Evolutionary conservation across 1,140 invertebrate genomes (phyloP).

Genomic region (Zaprionus lachaisei): DNA sequence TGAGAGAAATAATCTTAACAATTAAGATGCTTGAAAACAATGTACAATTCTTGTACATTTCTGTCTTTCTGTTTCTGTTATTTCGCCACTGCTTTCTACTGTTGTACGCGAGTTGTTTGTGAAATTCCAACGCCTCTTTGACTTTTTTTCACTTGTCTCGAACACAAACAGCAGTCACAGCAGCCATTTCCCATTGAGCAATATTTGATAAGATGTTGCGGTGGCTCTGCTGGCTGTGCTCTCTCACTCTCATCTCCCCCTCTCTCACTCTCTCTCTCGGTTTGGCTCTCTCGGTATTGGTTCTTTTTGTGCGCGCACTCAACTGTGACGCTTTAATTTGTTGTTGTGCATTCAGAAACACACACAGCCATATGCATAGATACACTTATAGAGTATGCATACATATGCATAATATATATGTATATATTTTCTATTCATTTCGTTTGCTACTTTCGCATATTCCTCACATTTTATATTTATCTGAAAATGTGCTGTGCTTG

Average conservation of each 20-base stretch:
- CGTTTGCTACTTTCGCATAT: conserved; percentile 46
- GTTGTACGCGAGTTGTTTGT: conserved; percentile 11
- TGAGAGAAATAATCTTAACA: conserved; percentile 1
- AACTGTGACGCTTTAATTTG: conserved; percentile 69
- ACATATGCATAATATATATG: conserved; percentile 4
- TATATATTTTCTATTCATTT: conserved; percentile 42
- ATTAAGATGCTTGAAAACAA: conserved; percentile 28
- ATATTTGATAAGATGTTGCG: conserved; percentile 42
- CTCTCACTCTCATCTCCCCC: neutral
- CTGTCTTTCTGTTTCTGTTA: neutral
- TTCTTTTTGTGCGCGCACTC: conserved; percentile 52
- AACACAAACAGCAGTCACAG: conserved; percentile 32
- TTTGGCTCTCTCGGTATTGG: conserved; percentile 13
- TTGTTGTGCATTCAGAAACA: conserved; percentile 44
- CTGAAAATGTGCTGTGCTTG: conserved; percentile 50
- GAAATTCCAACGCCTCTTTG: conserved; percentile 50
- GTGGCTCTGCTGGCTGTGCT: neutral
- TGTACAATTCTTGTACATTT: conserved; percentile 32
- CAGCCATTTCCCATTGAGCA: conserved; percentile 35
- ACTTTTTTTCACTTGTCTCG: conserved; percentile 43
- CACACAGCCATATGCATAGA: neutral
- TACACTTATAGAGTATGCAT: neutral
- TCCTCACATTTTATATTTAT: conserved; percentile 53
- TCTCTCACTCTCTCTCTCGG: conserved; percentile 1
- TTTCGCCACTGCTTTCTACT: conserved; percentile 10